A percentile compares a stretch with the other conserved stretches of the same genome.
Evolutionary conservation across 2,113 vertebrate species (phyloP).

Genomic region (Cervus canadensis): DNA sequence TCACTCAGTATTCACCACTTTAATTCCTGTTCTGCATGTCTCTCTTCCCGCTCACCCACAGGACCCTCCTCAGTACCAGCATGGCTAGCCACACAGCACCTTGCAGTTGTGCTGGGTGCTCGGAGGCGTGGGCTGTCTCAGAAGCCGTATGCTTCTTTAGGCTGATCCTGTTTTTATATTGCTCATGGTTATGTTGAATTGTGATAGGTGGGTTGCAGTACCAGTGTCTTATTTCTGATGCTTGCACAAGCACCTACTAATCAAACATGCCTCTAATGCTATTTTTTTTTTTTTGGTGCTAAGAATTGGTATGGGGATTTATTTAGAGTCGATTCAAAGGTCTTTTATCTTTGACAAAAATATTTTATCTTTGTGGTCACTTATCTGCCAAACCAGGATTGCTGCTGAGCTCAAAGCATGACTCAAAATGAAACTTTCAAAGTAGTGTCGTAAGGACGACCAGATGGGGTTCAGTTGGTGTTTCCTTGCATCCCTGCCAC

Average conservation of each 20-base stretch:
- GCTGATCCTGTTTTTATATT: not conserved
- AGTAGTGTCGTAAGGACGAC: not conserved
- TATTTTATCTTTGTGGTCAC: constrained; percentile 40
- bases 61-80: not conserved
- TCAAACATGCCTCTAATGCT: not conserved
- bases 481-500: constrained; percentile 18
- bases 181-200: not conserved
- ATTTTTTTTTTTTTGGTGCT: not conserved
- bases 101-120: not conserved
- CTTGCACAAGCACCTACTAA: not conserved
- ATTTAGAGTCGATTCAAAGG: constrained; percentile 47
- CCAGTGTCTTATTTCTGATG: not conserved
- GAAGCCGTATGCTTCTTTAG: not conserved
- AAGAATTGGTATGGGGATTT: constrained; percentile 1
- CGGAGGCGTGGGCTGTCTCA: no score
- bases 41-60: not conserved
- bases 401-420: constrained; percentile 12
- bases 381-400: constrained; percentile 22
- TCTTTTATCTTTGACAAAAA: constrained; percentile 12
- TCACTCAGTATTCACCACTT: not conserved
- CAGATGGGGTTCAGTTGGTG: not conserved
- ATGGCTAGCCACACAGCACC: not conserved
- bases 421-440: constrained; percentile 50
- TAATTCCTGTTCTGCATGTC: not conserved
- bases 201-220: not conserved